Evolutionary conservation across 2,888 invertebrate species (phyloP).

Genomic region (Athalia cordata): DNA sequence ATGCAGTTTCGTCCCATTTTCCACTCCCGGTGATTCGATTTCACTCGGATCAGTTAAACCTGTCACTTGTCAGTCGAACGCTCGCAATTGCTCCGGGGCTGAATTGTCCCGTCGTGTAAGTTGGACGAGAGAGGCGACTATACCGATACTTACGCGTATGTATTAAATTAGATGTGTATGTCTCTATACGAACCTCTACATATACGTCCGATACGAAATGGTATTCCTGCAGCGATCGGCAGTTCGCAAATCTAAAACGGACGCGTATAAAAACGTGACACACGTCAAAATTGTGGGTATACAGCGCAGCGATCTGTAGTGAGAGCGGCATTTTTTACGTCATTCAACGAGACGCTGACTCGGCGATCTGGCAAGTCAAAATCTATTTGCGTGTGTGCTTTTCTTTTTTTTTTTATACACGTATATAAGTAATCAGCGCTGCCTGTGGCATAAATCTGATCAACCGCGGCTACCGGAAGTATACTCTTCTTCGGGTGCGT

Average conservation of each 20-base stretch:
- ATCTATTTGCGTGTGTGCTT: too few relatives aligned
- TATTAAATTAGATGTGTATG: not conserved
- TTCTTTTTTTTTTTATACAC: too few relatives aligned
- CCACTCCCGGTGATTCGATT: constrained; percentile 27
- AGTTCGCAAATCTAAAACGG: not conserved
- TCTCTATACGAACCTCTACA: not conserved
- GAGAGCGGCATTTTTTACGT: not conserved
- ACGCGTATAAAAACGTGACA: too few relatives aligned
- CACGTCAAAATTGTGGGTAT: not conserved
- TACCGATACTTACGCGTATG: not conserved
- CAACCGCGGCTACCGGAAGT: constrained; percentile 24
- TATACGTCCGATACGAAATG: not conserved
- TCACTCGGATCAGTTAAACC: constrained; percentile 40
- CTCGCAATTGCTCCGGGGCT: constrained; percentile 36
- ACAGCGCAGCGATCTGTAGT: too few relatives aligned
- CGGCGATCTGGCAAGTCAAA: not conserved
- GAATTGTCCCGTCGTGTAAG: constrained; percentile 1
- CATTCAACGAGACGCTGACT: constrained; percentile 13
- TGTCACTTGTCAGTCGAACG: constrained; percentile 38
- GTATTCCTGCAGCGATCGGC: not conserved
- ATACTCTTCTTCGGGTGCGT: not conserved
- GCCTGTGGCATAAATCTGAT: not conserved
- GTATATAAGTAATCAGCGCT: too few relatives aligned
- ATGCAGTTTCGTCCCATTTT: constrained; percentile 9
- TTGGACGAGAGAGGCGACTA: not conserved